These are phyloP conservation scores for Perca flavescens DNA, from an alignment of 2,113 vertebrate species.

Conservation along the genomic window DNA sequence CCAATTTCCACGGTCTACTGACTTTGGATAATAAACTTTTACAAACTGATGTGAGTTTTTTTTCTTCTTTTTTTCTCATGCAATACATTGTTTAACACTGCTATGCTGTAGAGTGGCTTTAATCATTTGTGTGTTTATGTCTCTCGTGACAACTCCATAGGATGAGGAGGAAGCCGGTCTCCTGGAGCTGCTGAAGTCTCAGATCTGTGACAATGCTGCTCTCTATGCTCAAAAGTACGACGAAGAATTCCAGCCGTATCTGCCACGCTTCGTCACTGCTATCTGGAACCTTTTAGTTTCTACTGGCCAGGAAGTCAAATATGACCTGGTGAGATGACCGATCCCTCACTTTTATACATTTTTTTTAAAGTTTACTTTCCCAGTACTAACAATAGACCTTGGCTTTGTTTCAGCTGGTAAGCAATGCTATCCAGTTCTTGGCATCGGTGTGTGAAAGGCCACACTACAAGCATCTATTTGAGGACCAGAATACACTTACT, in stretches of 20 bases:
- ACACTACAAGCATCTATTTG: constrained; percentile 98
- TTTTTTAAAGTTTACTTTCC: background rate
- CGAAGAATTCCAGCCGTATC: constrained; percentile 96
- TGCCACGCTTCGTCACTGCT: constrained; percentile 96
- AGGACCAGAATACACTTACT: constrained; percentile 96
- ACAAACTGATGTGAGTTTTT: constrained; percentile 93
- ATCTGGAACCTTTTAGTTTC: constrained; percentile 99
- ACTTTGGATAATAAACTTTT: constrained; percentile 98
- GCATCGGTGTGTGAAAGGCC: constrained; percentile 97
- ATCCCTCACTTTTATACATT: background rate
- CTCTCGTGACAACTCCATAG: constrained; percentile 70
- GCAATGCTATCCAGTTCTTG: constrained; percentile 98
- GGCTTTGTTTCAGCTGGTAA: constrained; percentile 89
- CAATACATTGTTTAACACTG: background rate
- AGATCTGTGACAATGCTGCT: constrained; percentile 98
- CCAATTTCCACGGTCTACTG: constrained; percentile 95
- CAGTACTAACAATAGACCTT: background rate
- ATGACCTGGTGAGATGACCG: constrained; percentile 92
- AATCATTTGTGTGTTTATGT: background rate
- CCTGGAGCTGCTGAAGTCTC: constrained; percentile 96
- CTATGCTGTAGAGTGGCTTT: background rate
- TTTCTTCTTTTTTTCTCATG: too few species aligned
- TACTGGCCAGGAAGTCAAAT: constrained; percentile 98
- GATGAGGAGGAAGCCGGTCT: constrained; percentile 99
- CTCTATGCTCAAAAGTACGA: constrained; percentile 99